Percentiles rank a stretch among this genome's conserved stretches.
These are phyloP conservation scores for Athalia rosae DNA, from an alignment of 2,888 invertebrate species.

Conservation along the genomic window DNA sequence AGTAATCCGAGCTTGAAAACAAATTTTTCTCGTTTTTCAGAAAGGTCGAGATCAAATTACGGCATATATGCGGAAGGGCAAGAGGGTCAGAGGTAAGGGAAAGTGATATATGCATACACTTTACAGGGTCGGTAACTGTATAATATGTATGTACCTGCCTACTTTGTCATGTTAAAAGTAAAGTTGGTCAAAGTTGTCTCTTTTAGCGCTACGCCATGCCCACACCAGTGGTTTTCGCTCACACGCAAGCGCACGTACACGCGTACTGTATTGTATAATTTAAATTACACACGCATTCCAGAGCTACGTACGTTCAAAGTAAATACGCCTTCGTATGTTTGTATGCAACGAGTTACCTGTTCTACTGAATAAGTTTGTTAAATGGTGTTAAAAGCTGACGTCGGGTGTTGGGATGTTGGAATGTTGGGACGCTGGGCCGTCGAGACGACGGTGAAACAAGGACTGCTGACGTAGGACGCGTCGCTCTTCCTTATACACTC, in stretches of 20 bases:
- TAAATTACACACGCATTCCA: neutral
- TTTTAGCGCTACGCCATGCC: neutral
- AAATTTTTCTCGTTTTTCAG: no score
- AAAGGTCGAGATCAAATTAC: conserved; percentile 14
- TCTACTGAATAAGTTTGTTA: conserved; percentile 32
- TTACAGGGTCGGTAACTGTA: conserved; percentile 7
- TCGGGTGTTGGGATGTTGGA: conserved; percentile 1
- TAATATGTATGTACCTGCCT: neutral
- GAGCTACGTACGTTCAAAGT: neutral
- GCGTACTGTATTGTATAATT: neutral
- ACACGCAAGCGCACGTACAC: neutral
- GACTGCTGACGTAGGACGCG: conserved; percentile 11
- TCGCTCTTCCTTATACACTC: neutral
- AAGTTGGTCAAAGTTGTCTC: conserved; percentile 34
- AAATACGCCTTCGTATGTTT: neutral
- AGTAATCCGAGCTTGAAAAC: no score
- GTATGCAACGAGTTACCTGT: conserved; percentile 5
- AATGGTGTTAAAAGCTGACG: conserved; percentile 36
- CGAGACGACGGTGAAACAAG: conserved; percentile 32
- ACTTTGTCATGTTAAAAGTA: conserved; percentile 26
- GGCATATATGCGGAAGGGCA: conserved; percentile 7
- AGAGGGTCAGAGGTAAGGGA: conserved; percentile 21
- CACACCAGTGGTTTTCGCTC: neutral
- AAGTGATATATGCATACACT: conserved; percentile 6
- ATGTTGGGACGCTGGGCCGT: conserved; percentile 6